phyloP scores from a whole-genome alignment of 2,113 vertebrate species.

The Bubo blakistoni region DNA sequence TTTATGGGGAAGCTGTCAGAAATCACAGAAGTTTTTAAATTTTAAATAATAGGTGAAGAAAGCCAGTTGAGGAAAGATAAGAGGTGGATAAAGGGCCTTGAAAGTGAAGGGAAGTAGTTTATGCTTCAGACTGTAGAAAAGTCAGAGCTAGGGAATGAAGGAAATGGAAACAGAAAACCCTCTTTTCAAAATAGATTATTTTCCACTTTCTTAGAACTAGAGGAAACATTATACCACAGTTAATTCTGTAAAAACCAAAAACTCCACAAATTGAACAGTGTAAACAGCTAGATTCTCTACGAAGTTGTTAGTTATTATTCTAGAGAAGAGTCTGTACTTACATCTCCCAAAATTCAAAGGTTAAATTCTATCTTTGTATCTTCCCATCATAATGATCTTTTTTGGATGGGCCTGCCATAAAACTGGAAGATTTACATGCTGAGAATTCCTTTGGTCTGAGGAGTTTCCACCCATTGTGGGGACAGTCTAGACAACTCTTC shows the following conservation, averaged over 20 bases:
- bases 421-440: neutral
- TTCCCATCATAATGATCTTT: neutral
- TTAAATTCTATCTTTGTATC: neutral
- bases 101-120: neutral
- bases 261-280: neutral
- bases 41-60: neutral
- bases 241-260: neutral
- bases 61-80: neutral
- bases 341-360: neutral
- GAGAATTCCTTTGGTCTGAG: slow-evolving; percentile 9
- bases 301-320: neutral
- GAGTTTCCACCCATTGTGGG: neutral
- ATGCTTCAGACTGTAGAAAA: neutral
- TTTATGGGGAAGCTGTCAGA: neutral
- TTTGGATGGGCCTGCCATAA: neutral
- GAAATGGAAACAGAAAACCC: neutral
- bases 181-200: neutral
- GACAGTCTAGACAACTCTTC: neutral
- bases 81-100: neutral
- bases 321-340: neutral
- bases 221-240: neutral
- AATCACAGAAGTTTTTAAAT: neutral
- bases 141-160: neutral
- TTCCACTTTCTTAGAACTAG: neutral
- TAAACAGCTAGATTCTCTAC: neutral